phyloP scores from a whole-genome alignment of 2,113 vertebrate genomes.

The Scolopax mira region DNA sequence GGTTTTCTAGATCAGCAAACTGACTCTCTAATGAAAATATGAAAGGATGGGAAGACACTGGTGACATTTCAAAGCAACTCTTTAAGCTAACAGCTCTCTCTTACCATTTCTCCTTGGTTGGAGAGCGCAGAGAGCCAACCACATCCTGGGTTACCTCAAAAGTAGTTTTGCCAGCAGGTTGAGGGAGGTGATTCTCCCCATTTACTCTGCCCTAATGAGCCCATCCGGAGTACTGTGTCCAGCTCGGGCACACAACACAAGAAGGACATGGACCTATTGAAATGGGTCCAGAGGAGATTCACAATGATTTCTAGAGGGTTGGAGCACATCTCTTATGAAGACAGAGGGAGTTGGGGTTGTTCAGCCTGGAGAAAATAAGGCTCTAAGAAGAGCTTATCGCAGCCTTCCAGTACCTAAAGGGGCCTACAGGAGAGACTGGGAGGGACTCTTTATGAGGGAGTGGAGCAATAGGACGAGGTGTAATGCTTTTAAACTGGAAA shows the following conservation, averaged over 20 bases:
- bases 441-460: background rate
- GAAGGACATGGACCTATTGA: background rate
- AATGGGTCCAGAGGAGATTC: background rate
- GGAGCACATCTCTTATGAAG: background rate
- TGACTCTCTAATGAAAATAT: background rate
- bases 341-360: background rate
- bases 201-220: background rate
- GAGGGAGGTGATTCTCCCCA: background rate
- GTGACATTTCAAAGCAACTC: background rate
- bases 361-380: background rate
- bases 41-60: background rate
- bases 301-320: background rate
- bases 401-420: background rate
- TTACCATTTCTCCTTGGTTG: background rate
- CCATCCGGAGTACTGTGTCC: background rate
- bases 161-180: background rate
- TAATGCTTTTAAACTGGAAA: background rate
- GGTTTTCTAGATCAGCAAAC: background rate
- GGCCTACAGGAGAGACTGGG: background rate
- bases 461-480: background rate
- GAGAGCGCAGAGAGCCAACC: background rate
- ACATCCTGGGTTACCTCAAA: background rate
- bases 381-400: background rate
- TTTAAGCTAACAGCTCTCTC: background rate
- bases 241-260: background rate